Base-by-base conservation (phyloP, 2,797 vertebrate genomes). In the Pangasius djambal region DNA sequence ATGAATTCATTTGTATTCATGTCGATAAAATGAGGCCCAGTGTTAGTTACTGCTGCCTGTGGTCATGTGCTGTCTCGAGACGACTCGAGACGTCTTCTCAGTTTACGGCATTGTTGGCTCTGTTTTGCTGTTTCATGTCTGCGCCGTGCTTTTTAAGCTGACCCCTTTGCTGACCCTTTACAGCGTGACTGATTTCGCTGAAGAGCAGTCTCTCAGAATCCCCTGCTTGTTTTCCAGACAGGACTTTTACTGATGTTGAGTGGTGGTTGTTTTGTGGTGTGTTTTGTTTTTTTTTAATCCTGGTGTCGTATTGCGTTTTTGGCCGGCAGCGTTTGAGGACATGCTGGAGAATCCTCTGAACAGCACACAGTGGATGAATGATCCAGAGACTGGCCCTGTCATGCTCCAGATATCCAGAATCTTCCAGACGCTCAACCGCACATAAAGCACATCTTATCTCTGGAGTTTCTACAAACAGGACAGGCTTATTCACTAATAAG, bases 341-440 rank as follows among this genome's bases (percentile, higher is more conserved):
- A 99, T 99, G 99, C 95, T 99, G 91, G 98, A 99, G 95, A 99
- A 99, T 93, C 99, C 99, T 1, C 95, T 99, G 89, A 99, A 98
- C 96, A 99, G 98, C 96, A 99, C 98, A 20, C 99, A 99, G 96
- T 99, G 99, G 98, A 99, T 99, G 99, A 99, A 99, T 0, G 99
- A 99, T 94, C 98, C 99, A 0, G 98, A 99, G 91, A 99, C 98
- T 0, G 99, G 99, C 31, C 98, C 99, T 0, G 98, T 99, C 93
- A 99, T 99, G 99, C 97, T 99, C 88, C 99, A 99, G 95, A 99
- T 99, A 94, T 99, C 99, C 89, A 96, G 99, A 92, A 98, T 99
- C 97, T 99, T 99, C 97, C 98, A 99, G 96, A 99, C 99, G 8
- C 97, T 99, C 92, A 99, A 99, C 89, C 98, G 98, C 95, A 97